A percentile compares a stretch with the other conserved stretches of the same genome.
Evolutionary conservation across 2,113 vertebrate genomes (phyloP).

Genomic region (Charadrius vociferus): DNA sequence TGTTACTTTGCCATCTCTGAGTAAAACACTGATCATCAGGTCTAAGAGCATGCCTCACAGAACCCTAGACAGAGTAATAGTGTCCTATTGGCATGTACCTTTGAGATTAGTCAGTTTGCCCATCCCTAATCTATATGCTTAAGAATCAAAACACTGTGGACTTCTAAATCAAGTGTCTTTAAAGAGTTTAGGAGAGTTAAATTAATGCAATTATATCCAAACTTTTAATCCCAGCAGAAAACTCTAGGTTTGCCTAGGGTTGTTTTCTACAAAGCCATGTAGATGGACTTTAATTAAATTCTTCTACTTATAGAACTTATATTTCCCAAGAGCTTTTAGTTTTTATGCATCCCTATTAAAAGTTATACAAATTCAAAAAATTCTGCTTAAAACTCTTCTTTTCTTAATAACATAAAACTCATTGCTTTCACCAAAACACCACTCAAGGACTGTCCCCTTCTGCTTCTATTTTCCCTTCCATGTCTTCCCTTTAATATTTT

Average conservation of each 20-base stretch:
- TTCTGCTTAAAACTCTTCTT: not conserved
- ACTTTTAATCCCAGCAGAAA: not conserved
- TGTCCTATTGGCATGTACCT: not conserved
- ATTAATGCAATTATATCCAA: not conserved
- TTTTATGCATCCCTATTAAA: not conserved
- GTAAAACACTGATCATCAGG: not conserved
- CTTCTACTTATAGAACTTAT: not conserved
- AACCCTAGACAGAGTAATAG: not conserved
- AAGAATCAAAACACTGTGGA: not conserved
- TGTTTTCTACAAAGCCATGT: not conserved
- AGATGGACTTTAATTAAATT: conserved; percentile 26
- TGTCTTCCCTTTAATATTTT: not conserved
- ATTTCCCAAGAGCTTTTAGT: not conserved
- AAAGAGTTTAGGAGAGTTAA: not conserved
- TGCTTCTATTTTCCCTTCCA: not conserved
- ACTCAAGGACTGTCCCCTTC: not conserved
- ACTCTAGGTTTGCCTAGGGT: not conserved
- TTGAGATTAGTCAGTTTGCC: not conserved
- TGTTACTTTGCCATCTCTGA: not conserved
- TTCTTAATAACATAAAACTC: not conserved
- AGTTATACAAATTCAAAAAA: not conserved
- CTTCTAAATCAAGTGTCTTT: not conserved
- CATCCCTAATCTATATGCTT: not conserved
- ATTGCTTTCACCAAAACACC: not conserved
- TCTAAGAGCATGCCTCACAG: not conserved